Evolutionary conservation across 2,888 invertebrate species (phyloP).

Genomic region (Tolmerus cingulatus): DNA sequence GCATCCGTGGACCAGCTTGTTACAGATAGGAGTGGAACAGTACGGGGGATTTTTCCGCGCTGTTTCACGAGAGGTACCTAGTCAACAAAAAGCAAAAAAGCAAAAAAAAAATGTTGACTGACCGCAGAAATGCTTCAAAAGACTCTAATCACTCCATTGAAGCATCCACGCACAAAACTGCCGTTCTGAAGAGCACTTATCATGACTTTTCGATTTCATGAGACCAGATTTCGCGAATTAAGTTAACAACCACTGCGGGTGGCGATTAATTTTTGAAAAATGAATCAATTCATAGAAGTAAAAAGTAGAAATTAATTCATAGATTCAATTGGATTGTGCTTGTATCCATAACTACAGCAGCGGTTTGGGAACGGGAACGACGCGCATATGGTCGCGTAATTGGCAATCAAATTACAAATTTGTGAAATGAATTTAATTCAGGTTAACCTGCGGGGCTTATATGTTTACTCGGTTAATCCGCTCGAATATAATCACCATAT

Average conservation of each 20-base stretch:
- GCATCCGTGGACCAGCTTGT: not conserved
- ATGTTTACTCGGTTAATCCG: slow-evolving; percentile 23
- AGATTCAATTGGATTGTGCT: not conserved
- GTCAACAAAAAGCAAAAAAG: not conserved
- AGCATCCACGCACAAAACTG: not conserved
- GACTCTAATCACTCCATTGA: not conserved
- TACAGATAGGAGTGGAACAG: not conserved
- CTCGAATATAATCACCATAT: not conserved
- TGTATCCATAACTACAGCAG: not conserved
- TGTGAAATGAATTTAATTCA: slow-evolving; percentile 5
- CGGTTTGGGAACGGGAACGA: not conserved
- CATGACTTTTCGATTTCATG: not conserved
- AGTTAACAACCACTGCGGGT: not conserved
- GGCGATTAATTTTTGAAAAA: not conserved
- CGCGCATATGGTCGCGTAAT: not conserved
- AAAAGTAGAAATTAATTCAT: slow-evolving; percentile 12
- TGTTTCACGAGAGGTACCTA: not conserved
- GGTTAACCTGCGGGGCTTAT: not conserved
- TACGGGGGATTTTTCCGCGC: not conserved
- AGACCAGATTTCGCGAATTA: not conserved
- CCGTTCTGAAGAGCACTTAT: not conserved
- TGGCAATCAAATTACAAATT: slow-evolving; percentile 3
- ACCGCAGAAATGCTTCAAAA: not conserved
- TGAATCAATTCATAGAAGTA: not conserved
- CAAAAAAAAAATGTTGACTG: not conserved